phyloP scores from a whole-genome alignment of 2,888 invertebrate species.

The Andrena camellia region DNA sequence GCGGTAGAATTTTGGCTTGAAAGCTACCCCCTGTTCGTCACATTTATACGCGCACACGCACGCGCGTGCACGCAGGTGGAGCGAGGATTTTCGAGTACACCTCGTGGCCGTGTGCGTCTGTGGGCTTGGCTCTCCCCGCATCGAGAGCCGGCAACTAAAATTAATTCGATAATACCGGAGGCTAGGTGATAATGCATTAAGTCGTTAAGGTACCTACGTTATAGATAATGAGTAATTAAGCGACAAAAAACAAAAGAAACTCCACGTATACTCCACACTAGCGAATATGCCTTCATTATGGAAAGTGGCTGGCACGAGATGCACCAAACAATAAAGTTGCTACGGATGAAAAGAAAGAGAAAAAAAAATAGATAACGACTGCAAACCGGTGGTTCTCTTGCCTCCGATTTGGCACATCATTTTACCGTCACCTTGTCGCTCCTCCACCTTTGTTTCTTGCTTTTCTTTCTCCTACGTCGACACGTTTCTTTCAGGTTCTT shows the following conservation, averaged over 20 bases:
- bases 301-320: conserved; percentile 80
- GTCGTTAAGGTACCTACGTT: conserved; percentile 76
- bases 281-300: conserved; percentile 81
- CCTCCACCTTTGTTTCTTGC: conserved; percentile 16
- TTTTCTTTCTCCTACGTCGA: not conserved
- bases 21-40: not conserved
- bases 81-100: conserved; percentile 6
- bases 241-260: conserved; percentile 64
- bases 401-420: conserved; percentile 62
- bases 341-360: conserved; percentile 58
- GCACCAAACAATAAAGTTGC: conserved; percentile 82
- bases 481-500: conserved; percentile 45
- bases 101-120: conserved; percentile 11
- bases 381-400: conserved; percentile 62
- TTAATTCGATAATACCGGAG: conserved; percentile 67
- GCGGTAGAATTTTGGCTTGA: not conserved
- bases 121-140: conserved; percentile 27
- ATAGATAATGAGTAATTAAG: conserved; percentile 75
- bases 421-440: conserved; percentile 30
- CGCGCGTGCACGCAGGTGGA: not conserved
- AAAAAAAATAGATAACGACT: conserved; percentile 34
- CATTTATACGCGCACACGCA: conserved; percentile 13
- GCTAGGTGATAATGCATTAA: conserved; percentile 77
- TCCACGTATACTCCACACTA: conserved; percentile 78
- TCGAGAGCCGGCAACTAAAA: conserved; percentile 42